Evolutionary conservation across 2,888 invertebrate genomes (phyloP).

Genomic region (Ligdia adustata): DNA sequence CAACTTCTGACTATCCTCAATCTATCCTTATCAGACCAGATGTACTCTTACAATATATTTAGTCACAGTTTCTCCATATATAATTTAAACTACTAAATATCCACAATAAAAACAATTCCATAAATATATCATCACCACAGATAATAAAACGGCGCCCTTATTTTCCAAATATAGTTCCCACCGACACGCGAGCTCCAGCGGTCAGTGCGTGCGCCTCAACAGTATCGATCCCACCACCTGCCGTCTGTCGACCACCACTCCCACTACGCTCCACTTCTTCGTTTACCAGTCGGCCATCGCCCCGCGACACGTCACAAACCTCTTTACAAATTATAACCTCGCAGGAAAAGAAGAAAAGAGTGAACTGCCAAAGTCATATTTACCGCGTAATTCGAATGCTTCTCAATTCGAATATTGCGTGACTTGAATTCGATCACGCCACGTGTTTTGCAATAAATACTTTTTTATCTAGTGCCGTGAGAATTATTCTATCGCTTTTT

Average conservation of each 20-base stretch:
- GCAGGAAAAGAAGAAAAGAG: slow-evolving; percentile 35
- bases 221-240: slow-evolving; percentile 79
- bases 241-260: slow-evolving; percentile 68
- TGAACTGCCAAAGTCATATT: slow-evolving; percentile 42
- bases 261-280: slow-evolving; percentile 64
- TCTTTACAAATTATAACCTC: slow-evolving; percentile 48
- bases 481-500: slow-evolving; percentile 35
- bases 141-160: slow-evolving; percentile 51
- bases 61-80: too few relatives aligned
- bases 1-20: too few relatives aligned
- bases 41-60: too few relatives aligned
- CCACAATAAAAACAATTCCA: slow-evolving; percentile 29
- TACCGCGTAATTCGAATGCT: slow-evolving; percentile 35
- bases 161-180: slow-evolving; percentile 63
- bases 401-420: slow-evolving; percentile 30
- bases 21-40: too few relatives aligned
- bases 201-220: slow-evolving; percentile 82
- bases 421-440: slow-evolving; percentile 28
- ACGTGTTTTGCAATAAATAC: slow-evolving; percentile 38
- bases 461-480: slow-evolving; percentile 42
- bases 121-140: slow-evolving; percentile 40
- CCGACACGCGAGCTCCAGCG: slow-evolving; percentile 61
- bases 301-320: slow-evolving; percentile 63
- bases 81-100: background rate
- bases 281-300: slow-evolving; percentile 77